Conservation (phyloP, 2,113 vertebrate genomes). For the Mobula hypostoma region DNA sequence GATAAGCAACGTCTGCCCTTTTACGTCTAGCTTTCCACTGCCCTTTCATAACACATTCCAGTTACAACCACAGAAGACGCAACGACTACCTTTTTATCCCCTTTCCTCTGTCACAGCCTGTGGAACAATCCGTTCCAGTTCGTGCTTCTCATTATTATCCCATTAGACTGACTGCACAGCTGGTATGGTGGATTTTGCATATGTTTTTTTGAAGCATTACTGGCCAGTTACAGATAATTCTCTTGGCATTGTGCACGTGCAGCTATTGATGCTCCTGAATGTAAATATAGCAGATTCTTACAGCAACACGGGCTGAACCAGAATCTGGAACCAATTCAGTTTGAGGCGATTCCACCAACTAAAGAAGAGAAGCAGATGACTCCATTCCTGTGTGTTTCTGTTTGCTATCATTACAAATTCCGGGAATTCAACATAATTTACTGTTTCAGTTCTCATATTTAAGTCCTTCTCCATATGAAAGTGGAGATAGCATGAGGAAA, state of each 20-base stretch:
- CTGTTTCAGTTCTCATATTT: not conserved
- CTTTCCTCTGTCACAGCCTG: too few species aligned
- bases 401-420: not conserved
- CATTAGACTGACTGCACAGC: not conserved
- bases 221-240: conserved; percentile 11
- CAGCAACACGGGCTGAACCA: not conserved
- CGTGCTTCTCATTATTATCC: not conserved
- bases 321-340: not conserved
- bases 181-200: not conserved
- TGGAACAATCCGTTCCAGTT: not conserved
- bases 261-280: not conserved
- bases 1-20: too few species aligned
- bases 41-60: too few species aligned
- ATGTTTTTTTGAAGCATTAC: conserved; percentile 17
- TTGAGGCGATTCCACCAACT: not conserved
- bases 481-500: too few species aligned
- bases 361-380: not conserved
- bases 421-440: not conserved
- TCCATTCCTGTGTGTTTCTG: not conserved
- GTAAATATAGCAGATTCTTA: not conserved
- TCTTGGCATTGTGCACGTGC: not conserved
- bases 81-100: too few species aligned
- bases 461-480: not conserved
- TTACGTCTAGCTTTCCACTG: too few species aligned
- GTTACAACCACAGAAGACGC: too few species aligned